phyloP scores from a whole-genome alignment of 2,888 invertebrate species.

The Latheticus oryzae region DNA sequence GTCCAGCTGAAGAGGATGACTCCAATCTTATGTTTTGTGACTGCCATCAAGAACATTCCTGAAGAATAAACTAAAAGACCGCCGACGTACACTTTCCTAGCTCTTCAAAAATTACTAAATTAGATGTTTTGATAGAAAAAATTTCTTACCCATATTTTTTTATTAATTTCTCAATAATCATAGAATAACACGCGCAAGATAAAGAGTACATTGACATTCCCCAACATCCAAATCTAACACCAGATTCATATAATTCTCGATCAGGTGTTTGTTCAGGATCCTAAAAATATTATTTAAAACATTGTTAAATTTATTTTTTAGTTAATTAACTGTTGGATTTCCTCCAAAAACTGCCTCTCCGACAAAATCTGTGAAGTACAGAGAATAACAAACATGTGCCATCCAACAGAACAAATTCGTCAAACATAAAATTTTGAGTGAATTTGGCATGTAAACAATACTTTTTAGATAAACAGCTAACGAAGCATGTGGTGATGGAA shows the following conservation, averaged over 20 bases:
- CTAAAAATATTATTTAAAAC: constrained; percentile 64
- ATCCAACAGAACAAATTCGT: constrained; percentile 98
- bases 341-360: constrained; percentile 92
- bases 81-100: constrained; percentile 87
- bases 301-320: background rate
- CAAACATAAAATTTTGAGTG: constrained; percentile 85
- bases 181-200: constrained; percentile 94
- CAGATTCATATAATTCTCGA: constrained; percentile 84
- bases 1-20: constrained; percentile 92
- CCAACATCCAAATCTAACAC: constrained; percentile 95
- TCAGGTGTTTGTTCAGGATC: constrained; percentile 75
- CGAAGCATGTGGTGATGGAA: constrained; percentile 65
- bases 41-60: constrained; percentile 90
- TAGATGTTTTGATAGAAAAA: no score
- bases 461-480: constrained; percentile 86
- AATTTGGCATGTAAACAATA: constrained; percentile 91
- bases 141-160: constrained; percentile 73
- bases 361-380: constrained; percentile 97
- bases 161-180: constrained; percentile 88
- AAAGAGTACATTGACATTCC: constrained; percentile 96
- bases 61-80: constrained; percentile 88
- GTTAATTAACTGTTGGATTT: constrained; percentile 76
- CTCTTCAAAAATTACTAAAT: no score
- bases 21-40: constrained; percentile 79
- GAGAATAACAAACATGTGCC: constrained; percentile 96